Percentiles rank a stretch among this genome's conserved stretches.
Evolutionary conservation across 2,888 invertebrate genomes (phyloP).

Genomic region (Tigriopus californicus): DNA sequence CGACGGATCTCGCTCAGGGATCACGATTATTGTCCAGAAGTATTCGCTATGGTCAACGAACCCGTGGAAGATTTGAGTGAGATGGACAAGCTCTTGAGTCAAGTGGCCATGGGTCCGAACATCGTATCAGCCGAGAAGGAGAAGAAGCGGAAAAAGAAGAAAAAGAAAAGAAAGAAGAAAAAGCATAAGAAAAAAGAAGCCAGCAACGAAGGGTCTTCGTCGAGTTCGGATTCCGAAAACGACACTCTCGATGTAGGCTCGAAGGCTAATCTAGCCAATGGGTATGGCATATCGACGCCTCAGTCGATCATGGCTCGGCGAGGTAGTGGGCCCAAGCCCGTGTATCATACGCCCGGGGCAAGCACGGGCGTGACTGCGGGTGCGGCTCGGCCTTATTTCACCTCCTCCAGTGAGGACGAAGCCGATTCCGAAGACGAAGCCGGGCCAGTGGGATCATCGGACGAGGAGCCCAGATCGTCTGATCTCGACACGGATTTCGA

Average conservation of each 20-base stretch:
- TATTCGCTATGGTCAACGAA: slow-evolving; percentile 3
- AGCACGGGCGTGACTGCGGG: slow-evolving; percentile 10
- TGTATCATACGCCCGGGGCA: slow-evolving; percentile 12
- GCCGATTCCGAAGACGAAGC: neutral
- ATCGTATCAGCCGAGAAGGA: neutral
- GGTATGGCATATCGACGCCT: too few species aligned
- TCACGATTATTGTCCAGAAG: slow-evolving; percentile 15
- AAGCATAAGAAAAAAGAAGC: neutral
- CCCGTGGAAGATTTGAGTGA: slow-evolving; percentile 6
- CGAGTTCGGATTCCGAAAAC: slow-evolving; percentile 5
- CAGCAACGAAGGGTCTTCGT: neutral
- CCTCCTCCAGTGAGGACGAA: slow-evolving; percentile 1
- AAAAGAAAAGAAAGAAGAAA: slow-evolving; percentile 3
- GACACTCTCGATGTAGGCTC: neutral
- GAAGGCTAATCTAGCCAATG: too few species aligned
- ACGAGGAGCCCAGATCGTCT: slow-evolving; percentile 2
- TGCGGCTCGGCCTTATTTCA: slow-evolving; percentile 7
- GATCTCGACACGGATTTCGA: slow-evolving; percentile 15
- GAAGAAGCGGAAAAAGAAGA: slow-evolving; percentile 6
- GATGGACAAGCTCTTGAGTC: slow-evolving; percentile 15
- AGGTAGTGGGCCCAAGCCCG: slow-evolving; percentile 3
- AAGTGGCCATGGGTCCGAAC: slow-evolving; percentile 8
- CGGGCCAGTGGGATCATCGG: neutral
- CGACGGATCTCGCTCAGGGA: slow-evolving; percentile 1
- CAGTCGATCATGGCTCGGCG: neutral